These are phyloP conservation scores for Antedon mediterranea DNA, from an alignment of 53 echinoderm and acorn worm species.

Conservation along the genomic window DNA sequence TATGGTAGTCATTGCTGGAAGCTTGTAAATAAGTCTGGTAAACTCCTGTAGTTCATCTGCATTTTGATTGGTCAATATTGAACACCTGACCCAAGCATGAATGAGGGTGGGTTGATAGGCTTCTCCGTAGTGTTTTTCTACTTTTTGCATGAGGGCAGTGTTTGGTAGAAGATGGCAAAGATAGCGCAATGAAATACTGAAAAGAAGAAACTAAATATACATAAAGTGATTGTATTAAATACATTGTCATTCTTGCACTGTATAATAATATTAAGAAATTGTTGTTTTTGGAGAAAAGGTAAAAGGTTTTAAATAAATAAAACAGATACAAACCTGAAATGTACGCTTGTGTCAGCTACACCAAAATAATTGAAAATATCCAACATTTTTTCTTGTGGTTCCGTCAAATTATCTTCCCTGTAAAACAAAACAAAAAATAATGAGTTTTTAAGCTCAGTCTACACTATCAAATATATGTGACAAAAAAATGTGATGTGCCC, in stretches of 20 bases:
- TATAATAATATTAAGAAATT: too few species aligned
- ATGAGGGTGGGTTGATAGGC: conserved; percentile 41
- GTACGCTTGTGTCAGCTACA: conserved; percentile 33
- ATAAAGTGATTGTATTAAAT: background rate
- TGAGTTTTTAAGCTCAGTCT: too few species aligned
- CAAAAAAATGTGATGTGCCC: too few species aligned
- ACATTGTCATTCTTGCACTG: too few species aligned
- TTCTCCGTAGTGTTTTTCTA: conserved; percentile 14
- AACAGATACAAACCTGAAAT: conserved; percentile 41
- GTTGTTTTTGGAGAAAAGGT: too few species aligned
- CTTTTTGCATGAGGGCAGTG: conserved; percentile 37
- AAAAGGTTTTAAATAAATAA: too few species aligned
- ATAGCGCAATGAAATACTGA: conserved; percentile 52
- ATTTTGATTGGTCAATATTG: conserved; percentile 15
- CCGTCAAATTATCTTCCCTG: background rate
- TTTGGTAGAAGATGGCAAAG: conserved; percentile 78
- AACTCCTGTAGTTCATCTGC: conserved; percentile 62
- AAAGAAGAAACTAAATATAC: background rate
- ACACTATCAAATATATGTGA: too few species aligned
- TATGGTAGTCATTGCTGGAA: conserved; percentile 39
- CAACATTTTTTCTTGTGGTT: background rate
- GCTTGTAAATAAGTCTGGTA: conserved; percentile 55
- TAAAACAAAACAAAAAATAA: background rate
- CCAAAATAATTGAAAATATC: conserved; percentile 54
- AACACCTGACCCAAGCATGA: conserved; percentile 71